Evolutionary conservation across 2,797 vertebrate species (phyloP), one percentile per base, ranked within the genome.

Genomic region (Sebastes kiyomatsui): DNA sequence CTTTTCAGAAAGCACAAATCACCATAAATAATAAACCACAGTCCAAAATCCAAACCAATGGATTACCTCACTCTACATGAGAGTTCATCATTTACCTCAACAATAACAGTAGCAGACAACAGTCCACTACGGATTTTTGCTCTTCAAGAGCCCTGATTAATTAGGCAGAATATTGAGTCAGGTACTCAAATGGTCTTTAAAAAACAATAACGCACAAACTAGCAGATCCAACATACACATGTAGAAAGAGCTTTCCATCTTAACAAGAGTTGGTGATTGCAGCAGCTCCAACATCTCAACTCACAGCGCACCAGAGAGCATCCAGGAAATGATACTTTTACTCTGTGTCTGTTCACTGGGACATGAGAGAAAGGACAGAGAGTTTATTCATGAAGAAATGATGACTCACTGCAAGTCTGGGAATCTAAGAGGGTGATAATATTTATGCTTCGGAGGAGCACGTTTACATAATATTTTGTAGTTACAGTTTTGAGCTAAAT

Each of bases 281-380:
- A 99, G 96, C 59, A 99, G 94, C 86, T 96, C 95, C 94, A 98
- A 97, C 0, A 93, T 97, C 72, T 95, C 88, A 0, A 85, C 87
- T 4, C 96, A 62, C 97, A 96, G 86, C 95, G 95, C 80, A 98
- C 93, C 66, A 99, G 95, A 18, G 97, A 95, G 1, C 84, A 93
- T 85, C 97, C 97, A 0, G 93, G 91, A 69, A 99, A 92, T 0
- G 96, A 95, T 10, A 98, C 96, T 3, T 96, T 96, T 11, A 98
- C 97, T 22, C 88, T 84, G 87, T 97, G 94, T 49, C 95, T 96
- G 0, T 89, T 87, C n/a, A n/a, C n/a, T n/a, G n/a, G n/a, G n/a
- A n/a, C n/a, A n/a, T n/a, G n/a, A n/a, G n/a, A n/a, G n/a, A n/a
- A n/a, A n/a, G n/a, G n/a, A n/a, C n/a, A n/a, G n/a, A n/a, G n/a